Evolutionary conservation across 2,797 vertebrate genomes (phyloP), one percentile per base, ranked within the genome.

Genomic region (Emys orbicularis): DNA sequence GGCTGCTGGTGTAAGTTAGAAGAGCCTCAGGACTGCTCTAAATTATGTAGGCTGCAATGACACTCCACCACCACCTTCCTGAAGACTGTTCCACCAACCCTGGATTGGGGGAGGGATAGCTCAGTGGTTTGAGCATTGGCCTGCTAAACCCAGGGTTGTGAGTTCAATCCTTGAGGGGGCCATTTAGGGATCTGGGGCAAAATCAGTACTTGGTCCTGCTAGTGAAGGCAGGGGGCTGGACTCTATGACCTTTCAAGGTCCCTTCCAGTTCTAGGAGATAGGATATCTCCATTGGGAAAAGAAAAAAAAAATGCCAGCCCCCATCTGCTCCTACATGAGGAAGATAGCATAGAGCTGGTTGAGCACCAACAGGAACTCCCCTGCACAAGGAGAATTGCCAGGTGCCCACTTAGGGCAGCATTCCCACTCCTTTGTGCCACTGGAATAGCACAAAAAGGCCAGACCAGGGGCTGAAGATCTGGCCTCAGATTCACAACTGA

Each of bases 1-100:
- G 88, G 96, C 93, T 87, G 84, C 79, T 76, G 12, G 44, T 9
- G 74, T 81, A 95, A 90, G 97, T 96, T 89, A 94, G 49, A 84
- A 86, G 81, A 88, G 82, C 82, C 88, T 56, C 89, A 93, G 79
- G 80, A 47, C 94, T 50, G 72, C 87, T 96, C 84, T 88, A 89
- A 92, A 86, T 91, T 53, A 92, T 34, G 80, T 49, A 90, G 92
- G 76, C 52, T 0, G 1, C 4, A 89, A 34, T 65, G 56, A 79
- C 8, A 0, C 81, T 34, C 85, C 25, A 10, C 56, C 25, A 25
- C 56, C 25, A 25, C 44, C 8, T 15, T 34, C 31, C 59, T 61
- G 82, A 76, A 82, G 88, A 57, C 89, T 76, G 65, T 76, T 96
- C 94, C 79, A 72, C 79, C 88, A 79, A 54, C 84, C 57, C 23